Evolutionary conservation across 2,113 vertebrate species (phyloP).

Genomic region (Collichthys lucidus): DNA sequence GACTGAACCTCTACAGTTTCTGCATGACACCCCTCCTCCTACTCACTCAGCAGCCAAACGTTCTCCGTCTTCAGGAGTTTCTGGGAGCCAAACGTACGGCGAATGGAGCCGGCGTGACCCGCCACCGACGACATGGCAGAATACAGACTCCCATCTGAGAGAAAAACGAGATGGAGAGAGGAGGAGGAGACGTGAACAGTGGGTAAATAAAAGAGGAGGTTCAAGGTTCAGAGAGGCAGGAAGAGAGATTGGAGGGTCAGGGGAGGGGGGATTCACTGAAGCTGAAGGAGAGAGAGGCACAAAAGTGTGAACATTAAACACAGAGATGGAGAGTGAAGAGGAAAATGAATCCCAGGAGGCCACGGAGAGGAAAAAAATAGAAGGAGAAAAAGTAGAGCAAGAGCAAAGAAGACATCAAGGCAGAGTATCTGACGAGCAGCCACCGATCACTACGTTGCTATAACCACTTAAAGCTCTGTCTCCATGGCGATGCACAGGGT

Average conservation of each 20-base stretch:
- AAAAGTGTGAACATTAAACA: constrained; percentile 37
- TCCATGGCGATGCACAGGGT: constrained; percentile 57
- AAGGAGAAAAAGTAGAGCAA: background rate
- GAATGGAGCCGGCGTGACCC: constrained; percentile 79
- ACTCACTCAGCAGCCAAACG: constrained; percentile 88
- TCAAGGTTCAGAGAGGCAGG: constrained; percentile 25
- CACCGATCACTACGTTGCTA: constrained; percentile 40
- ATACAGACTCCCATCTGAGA: constrained; percentile 85
- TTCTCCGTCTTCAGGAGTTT: constrained; percentile 86
- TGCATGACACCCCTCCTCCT: constrained; percentile 44
- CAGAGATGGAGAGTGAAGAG: constrained; percentile 9
- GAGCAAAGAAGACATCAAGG: constrained; percentile 61
- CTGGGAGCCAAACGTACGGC: constrained; percentile 82
- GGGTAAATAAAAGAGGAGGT: constrained; percentile 16
- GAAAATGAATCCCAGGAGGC: constrained; percentile 5
- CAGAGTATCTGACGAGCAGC: constrained; percentile 36
- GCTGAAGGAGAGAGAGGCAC: constrained; percentile 16
- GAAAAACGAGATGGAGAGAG: constrained; percentile 7
- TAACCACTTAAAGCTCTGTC: constrained; percentile 42
- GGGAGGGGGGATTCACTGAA: constrained; percentile 23
- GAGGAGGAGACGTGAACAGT: constrained; percentile 7
- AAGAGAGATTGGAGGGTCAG: constrained; percentile 17
- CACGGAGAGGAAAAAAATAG: constrained; percentile 12
- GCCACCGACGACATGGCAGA: constrained; percentile 82
- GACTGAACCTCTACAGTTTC: constrained; percentile 25